A percentile compares a stretch with the other conserved stretches of the same genome.
phyloP scores from a whole-genome alignment of 2,797 vertebrate genomes.

The Vespertilio murinus region DNA sequence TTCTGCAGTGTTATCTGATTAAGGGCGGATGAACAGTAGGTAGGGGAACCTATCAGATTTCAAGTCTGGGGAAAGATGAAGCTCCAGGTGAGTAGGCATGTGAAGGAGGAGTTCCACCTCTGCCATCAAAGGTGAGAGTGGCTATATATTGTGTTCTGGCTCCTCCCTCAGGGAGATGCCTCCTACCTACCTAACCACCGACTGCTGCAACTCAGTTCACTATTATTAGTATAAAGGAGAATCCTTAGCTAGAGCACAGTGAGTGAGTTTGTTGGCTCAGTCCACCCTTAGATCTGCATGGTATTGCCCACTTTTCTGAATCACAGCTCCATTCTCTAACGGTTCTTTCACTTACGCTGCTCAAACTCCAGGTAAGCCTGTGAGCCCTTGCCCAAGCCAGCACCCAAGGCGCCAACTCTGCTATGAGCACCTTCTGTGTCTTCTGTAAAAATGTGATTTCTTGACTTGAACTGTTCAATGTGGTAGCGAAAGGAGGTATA shows the following conservation, averaged over 20 bases:
- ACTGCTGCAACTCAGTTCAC: background rate
- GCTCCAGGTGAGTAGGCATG: background rate
- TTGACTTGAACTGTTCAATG: background rate
- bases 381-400: background rate
- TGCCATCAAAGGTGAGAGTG: background rate
- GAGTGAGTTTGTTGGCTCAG: background rate
- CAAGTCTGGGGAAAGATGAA: background rate
- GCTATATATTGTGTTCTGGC: background rate
- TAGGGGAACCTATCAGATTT: accelerated
- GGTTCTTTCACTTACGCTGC: background rate
- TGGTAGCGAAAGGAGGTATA: background rate
- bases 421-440: background rate
- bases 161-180: background rate
- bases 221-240: background rate
- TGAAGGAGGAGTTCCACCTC: background rate
- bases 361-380: background rate
- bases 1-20: background rate
- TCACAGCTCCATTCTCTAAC: background rate
- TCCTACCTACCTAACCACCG: background rate
- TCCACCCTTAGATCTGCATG: accelerated
- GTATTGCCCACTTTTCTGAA: background rate
- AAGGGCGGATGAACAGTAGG: accelerated
- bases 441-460: background rate
- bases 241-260: background rate
- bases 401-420: background rate